Evolutionary conservation across 2,888 invertebrate species (phyloP).

Genomic region (Melieria crassipennis): DNA sequence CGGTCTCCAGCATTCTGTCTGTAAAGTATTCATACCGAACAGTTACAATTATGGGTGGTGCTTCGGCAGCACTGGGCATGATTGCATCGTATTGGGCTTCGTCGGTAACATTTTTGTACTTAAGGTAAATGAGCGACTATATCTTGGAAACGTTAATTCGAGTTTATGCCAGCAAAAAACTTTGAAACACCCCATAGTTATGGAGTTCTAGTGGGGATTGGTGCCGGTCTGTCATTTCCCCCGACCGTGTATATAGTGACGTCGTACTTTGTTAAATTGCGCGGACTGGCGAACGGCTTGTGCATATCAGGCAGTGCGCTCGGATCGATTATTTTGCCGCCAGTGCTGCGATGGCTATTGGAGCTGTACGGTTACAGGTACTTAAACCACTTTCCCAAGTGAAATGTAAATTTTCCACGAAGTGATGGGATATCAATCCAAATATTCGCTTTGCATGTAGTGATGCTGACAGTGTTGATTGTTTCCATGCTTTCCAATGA

Average conservation of each 20-base stretch:
- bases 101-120: constrained; percentile 80
- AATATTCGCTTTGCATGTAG: too few species aligned
- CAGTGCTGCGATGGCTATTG: constrained; percentile 76
- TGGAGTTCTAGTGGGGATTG: constrained; percentile 83
- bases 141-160: constrained; percentile 30
- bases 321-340: constrained; percentile 86
- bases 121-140: constrained; percentile 71
- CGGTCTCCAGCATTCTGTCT: constrained; percentile 84
- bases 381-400: constrained; percentile 47
- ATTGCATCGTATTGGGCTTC: constrained; percentile 83
- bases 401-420: too few species aligned
- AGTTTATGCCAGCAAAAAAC: constrained; percentile 11
- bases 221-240: constrained; percentile 87
- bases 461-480: too few species aligned
- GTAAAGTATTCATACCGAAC: constrained; percentile 85
- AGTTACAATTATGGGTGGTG: constrained; percentile 84
- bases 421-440: too few species aligned
- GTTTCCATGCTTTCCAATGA: too few species aligned
- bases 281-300: constrained; percentile 86
- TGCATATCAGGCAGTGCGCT: constrained; percentile 90
- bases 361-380: constrained; percentile 77
- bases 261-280: constrained; percentile 81
- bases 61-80: constrained; percentile 85
- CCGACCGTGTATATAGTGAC: constrained; percentile 91
- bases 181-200: constrained; percentile 69